phyloP scores from a whole-genome alignment of 2,113 vertebrate species.

The Chelonoidis abingdonii region DNA sequence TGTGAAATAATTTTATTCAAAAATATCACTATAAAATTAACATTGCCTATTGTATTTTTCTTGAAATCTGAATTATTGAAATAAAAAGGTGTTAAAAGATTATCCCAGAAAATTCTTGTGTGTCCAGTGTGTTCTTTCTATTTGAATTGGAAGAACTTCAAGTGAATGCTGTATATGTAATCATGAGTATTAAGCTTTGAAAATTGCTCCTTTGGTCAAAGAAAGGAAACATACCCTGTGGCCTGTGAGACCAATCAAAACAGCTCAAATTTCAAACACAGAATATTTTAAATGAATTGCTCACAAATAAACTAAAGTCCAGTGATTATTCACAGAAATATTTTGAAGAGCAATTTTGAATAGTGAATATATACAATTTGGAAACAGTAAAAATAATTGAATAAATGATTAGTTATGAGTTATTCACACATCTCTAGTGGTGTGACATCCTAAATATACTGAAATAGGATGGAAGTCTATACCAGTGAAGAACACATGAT shows the following conservation, averaged over 20 bases:
- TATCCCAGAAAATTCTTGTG: background rate
- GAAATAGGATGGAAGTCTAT: background rate
- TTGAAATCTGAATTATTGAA: background rate
- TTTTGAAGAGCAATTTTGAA: background rate
- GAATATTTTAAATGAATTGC: background rate
- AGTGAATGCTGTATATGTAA: background rate
- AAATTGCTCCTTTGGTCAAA: background rate
- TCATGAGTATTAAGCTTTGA: background rate
- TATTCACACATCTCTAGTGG: background rate
- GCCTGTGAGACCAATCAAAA: background rate
- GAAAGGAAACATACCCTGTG: background rate
- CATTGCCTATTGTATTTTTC: background rate
- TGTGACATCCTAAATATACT: rapidly evolving
- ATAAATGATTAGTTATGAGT: background rate
- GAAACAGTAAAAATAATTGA: background rate
- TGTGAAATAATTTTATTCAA: background rate
- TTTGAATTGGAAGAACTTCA: background rate
- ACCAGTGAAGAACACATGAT: background rate
- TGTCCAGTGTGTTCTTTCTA: background rate
- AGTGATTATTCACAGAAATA: background rate
- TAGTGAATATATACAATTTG: background rate
- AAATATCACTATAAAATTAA: background rate
- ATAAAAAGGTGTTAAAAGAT: background rate
- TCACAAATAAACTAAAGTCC: background rate
- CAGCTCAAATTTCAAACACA: background rate